phyloP scores from a whole-genome alignment of 2,797 vertebrate species.

The Danionella dracula region DNA sequence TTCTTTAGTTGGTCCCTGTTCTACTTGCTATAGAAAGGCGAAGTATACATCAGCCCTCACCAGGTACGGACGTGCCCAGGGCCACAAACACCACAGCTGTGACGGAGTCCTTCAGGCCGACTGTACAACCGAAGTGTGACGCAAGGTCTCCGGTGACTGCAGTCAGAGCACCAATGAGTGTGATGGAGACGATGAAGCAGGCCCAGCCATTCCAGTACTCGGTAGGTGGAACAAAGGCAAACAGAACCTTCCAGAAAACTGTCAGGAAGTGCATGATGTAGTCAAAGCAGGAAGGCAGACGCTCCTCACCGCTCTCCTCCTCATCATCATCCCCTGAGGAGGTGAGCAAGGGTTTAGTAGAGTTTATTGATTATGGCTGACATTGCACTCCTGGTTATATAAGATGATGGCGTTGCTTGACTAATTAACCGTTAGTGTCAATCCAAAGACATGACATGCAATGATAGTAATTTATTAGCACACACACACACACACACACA shows the following conservation, averaged over 20 bases:
- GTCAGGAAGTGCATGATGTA: constrained; percentile 91
- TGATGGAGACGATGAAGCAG: constrained; percentile 81
- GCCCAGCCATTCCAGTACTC: constrained; percentile 89
- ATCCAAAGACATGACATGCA: too few relatives aligned
- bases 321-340: constrained; percentile 78
- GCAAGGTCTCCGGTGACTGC: constrained; percentile 83
- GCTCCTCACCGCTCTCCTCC: constrained; percentile 80
- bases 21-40: background rate
- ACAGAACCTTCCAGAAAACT: constrained; percentile 84
- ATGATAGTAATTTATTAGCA: too few relatives aligned
- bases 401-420: too few relatives aligned
- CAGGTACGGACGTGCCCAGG: constrained; percentile 82
- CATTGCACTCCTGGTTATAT: too few relatives aligned
- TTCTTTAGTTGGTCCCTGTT: too few relatives aligned
- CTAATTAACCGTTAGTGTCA: too few relatives aligned
- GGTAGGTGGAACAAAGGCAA: constrained; percentile 84
- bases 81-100: constrained; percentile 85
- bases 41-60: constrained; percentile 55
- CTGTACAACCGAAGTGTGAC: constrained; percentile 81
- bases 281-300: constrained; percentile 82
- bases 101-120: constrained; percentile 83
- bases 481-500: too few relatives aligned
- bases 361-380: background rate
- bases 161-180: constrained; percentile 77
- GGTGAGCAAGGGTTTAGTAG: background rate